These are phyloP conservation scores for Xiphias gladius DNA, from an alignment of 2,113 vertebrate species.

Conservation along the genomic window DNA sequence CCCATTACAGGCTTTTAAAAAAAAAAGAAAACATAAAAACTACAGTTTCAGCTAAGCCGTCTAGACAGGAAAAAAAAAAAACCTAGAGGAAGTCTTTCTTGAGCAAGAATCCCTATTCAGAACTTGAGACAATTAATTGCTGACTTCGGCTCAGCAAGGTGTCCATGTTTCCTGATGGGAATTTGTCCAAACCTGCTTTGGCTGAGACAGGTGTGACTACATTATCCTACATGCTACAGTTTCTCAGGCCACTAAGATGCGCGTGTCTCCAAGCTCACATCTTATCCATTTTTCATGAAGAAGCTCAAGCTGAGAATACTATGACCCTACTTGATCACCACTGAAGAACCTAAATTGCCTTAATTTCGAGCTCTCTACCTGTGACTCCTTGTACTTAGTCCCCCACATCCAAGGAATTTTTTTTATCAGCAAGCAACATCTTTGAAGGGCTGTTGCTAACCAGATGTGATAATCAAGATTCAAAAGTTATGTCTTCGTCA, in stretches of 20 bases:
- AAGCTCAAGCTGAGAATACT: background rate
- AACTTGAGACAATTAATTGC: background rate
- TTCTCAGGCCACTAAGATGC: background rate
- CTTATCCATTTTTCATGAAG: background rate
- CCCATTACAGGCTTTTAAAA: background rate
- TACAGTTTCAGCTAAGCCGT: background rate
- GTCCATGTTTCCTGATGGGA: background rate
- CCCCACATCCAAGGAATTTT: background rate
- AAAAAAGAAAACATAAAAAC: too few relatives aligned
- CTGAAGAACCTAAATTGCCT: conserved; percentile 15
- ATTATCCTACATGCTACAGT: background rate
- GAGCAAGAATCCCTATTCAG: background rate
- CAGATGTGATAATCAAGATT: background rate
- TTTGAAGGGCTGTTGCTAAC: background rate
- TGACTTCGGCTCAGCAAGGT: background rate
- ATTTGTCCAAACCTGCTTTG: background rate
- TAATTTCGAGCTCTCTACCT: background rate
- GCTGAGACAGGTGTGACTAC: background rate
- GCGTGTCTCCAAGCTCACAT: background rate
- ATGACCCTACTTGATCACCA: background rate
- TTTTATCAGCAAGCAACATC: background rate
- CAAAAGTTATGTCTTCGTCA: too few relatives aligned
- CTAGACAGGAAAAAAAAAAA: background rate
- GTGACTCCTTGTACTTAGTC: background rate
- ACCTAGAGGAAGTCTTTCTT: background rate